phyloP scores from a whole-genome alignment of 2,113 vertebrate species.

The Tachycineta bicolor region DNA sequence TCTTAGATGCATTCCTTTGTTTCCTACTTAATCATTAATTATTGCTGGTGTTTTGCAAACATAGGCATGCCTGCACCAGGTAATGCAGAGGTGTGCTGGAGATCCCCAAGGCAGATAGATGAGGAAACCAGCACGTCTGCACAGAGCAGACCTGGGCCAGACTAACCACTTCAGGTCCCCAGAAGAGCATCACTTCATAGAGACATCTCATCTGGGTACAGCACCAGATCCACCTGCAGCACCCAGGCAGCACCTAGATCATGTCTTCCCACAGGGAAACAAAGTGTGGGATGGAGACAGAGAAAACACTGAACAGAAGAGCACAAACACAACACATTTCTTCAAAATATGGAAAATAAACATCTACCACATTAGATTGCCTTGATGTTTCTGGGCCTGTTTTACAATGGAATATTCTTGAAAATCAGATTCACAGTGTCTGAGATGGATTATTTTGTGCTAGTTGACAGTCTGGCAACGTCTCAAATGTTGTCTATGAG shows the following conservation, averaged over 20 bases:
- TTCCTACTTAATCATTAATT: not conserved
- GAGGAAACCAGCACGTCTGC: not conserved
- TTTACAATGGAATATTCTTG: not conserved
- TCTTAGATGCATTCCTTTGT: not conserved
- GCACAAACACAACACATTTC: not conserved
- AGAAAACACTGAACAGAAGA: not conserved
- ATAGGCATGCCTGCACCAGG: not conserved
- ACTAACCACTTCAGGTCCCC: not conserved
- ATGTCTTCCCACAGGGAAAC: not conserved
- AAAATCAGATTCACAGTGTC: not conserved
- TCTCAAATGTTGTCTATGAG: not conserved
- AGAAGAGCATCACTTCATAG: not conserved
- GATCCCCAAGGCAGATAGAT: not conserved
- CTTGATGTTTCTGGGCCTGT: not conserved
- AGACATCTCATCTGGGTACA: not conserved
- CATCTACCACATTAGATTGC: rapidly evolving
- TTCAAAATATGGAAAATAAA: not conserved
- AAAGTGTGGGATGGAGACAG: not conserved
- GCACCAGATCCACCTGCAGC: not conserved
- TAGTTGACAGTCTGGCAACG: not conserved
- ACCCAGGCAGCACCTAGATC: not conserved
- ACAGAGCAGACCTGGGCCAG: not conserved
- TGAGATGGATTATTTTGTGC: not conserved
- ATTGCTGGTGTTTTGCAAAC: not conserved
- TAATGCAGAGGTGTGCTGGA: not conserved